Evolutionary conservation across 2,113 vertebrate species (phyloP).

Genomic region (Ranitomeya variabilis): DNA sequence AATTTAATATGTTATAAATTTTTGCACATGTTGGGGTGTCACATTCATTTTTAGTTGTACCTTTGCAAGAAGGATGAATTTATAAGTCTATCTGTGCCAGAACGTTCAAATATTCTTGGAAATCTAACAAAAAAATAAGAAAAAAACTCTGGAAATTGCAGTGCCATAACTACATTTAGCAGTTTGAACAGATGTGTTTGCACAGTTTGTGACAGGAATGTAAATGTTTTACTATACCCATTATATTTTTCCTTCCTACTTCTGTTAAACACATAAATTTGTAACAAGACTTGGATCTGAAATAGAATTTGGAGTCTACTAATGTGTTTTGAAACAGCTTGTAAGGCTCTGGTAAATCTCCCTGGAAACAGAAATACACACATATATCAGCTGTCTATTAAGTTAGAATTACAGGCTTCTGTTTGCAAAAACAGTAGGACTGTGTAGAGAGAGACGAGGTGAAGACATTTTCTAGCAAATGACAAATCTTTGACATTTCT

Average conservation of each 20-base stretch:
- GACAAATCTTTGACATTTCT: not conserved
- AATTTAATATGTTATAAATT: constrained; percentile 65
- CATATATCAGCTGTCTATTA: constrained; percentile 24
- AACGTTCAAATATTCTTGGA: constrained; percentile 60
- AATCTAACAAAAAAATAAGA: constrained; percentile 34
- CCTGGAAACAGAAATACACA: constrained; percentile 33
- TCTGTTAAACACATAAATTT: constrained; percentile 53
- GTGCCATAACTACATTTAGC: constrained; percentile 59
- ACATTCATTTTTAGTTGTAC: constrained; percentile 57
- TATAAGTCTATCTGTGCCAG: constrained; percentile 54
- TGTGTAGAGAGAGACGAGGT: not conserved
- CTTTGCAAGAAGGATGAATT: constrained; percentile 59
- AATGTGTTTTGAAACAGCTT: constrained; percentile 34
- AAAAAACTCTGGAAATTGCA: constrained; percentile 52
- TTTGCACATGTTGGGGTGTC: constrained; percentile 62
- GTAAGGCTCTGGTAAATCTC: constrained; percentile 15
- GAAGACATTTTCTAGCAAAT: not conserved
- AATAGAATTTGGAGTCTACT: constrained; percentile 31
- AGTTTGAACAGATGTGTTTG: constrained; percentile 55
- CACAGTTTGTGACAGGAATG: constrained; percentile 44
- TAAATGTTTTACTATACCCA: constrained; percentile 34
- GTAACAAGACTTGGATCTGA: constrained; percentile 40
- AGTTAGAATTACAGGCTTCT: not conserved
- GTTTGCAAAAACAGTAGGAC: not conserved
- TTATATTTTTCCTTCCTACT: constrained; percentile 55